Evolutionary conservation across 1,140 invertebrate genomes (phyloP).

Genomic region (Notospermus geniculatus): DNA sequence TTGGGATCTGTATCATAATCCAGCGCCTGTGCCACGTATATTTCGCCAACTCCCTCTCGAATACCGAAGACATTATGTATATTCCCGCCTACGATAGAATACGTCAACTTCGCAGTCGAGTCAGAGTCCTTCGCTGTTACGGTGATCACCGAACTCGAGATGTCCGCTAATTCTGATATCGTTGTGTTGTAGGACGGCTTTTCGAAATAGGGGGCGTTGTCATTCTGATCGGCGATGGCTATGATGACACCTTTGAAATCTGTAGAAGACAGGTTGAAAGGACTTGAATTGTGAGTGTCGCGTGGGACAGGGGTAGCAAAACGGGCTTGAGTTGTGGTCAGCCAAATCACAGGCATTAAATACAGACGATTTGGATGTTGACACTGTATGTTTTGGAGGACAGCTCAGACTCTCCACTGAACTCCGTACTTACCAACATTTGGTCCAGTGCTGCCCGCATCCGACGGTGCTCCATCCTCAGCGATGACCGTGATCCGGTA

Average conservation of each 20-base stretch:
- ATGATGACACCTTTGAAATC: conserved; percentile 71
- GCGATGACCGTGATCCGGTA: conserved; percentile 93
- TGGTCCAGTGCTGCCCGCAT: conserved; percentile 72
- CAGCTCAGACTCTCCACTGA: too few relatives aligned
- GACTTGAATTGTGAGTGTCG: too few relatives aligned
- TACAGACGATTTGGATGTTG: too few relatives aligned
- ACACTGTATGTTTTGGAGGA: too few relatives aligned
- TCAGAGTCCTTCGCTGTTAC: conserved; percentile 98
- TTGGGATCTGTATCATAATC: conserved; percentile 76
- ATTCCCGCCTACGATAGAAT: conserved; percentile 98
- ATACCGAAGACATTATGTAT: conserved; percentile 94
- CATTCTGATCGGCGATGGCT: conserved; percentile 94
- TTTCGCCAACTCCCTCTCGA: conserved; percentile 95
- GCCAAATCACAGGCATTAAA: too few relatives aligned
- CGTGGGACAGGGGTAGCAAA: background rate
- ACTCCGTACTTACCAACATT: conserved; percentile 17
- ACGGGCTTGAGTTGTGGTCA: conserved; percentile 16
- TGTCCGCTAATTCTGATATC: conserved; percentile 96
- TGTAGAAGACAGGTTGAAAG: conserved; percentile 34
- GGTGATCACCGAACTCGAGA: conserved; percentile 92
- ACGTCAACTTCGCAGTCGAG: conserved; percentile 94
- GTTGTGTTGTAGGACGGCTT: conserved; percentile 93
- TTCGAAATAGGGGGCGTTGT: conserved; percentile 96
- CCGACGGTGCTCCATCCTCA: conserved; percentile 86
- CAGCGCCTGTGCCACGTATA: conserved; percentile 90